Percentiles rank a stretch among this genome's conserved stretches.
phyloP scores from a whole-genome alignment of 2,113 vertebrate genomes.

The human (Homo sapiens) region GRCh38 chr4:44916001-44916500 shows the following conservation, averaged over 20 bases:
- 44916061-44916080: neutral
- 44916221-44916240: neutral
- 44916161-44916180: neutral
- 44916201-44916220: neutral
- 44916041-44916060: slow-evolving; percentile 8
- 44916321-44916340: neutral
- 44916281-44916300: neutral
- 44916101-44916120: neutral
- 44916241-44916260: neutral
- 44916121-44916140: neutral
- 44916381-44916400: neutral
- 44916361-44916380: neutral
- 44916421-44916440: neutral
- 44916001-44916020: neutral
- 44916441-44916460: neutral
- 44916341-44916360: neutral
- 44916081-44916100: neutral
- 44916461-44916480: neutral
- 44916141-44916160: neutral
- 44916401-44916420: neutral
- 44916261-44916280: neutral
- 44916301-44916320: neutral
- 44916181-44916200: neutral
- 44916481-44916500: neutral
- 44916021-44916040: neutral